Evolutionary conservation across 1,140 invertebrate species (phyloP).

Genomic region (Panulirus ornatus): DNA sequence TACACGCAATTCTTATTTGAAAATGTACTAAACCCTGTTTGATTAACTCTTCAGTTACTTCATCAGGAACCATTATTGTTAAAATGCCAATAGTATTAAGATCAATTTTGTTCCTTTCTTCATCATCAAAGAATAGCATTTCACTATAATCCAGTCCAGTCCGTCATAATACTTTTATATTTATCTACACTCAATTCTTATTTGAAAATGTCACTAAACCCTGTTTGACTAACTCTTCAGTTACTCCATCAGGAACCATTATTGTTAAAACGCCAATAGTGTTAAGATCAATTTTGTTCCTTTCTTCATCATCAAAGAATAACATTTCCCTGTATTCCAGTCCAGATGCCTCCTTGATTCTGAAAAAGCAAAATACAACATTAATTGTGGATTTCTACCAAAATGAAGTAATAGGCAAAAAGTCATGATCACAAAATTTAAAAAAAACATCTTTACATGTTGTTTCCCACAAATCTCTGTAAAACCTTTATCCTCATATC

Average conservation of each 20-base stretch:
- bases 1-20: conserved; percentile 51
- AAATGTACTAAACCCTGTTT: conserved; percentile 80
- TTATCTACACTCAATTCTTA: conserved; percentile 29
- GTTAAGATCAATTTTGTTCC: conserved; percentile 82
- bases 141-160: conserved; percentile 82
- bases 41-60: conserved; percentile 79
- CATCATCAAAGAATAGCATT: conserved; percentile 87
- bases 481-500: too few relatives aligned
- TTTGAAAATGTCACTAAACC: conserved; percentile 79
- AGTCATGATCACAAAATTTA: too few relatives aligned
- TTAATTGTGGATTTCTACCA: too few relatives aligned
- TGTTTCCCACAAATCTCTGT: too few relatives aligned
- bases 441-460: too few relatives aligned
- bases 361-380: too few relatives aligned
- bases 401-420: too few relatives aligned
- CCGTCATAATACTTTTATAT: neutral
- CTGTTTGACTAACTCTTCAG: conserved; percentile 79
- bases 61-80: conserved; percentile 81
- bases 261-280: conserved; percentile 82
- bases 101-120: conserved; percentile 83
- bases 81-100: conserved; percentile 81
- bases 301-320: conserved; percentile 85
- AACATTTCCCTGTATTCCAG: conserved; percentile 84
- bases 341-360: conserved; percentile 82
- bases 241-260: conserved; percentile 80